Evolutionary conservation across 1,140 invertebrate species (phyloP).

Genomic region (Pantala flavescens): DNA sequence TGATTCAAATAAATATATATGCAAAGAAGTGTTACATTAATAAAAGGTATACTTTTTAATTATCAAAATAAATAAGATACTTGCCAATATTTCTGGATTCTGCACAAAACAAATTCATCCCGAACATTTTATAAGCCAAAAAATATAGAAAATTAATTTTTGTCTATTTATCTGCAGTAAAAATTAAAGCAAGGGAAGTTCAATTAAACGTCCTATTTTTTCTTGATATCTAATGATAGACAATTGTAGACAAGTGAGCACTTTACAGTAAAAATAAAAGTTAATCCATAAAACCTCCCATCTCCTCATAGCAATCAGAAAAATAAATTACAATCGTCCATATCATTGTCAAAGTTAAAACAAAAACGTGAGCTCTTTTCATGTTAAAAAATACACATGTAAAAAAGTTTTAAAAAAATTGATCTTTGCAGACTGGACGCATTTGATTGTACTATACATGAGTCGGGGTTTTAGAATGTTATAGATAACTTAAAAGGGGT

Average conservation of each 20-base stretch:
- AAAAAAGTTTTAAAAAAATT: background rate
- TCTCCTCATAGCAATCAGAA: background rate
- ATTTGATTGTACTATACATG: background rate
- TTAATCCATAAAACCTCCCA: background rate
- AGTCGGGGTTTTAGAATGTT: background rate
- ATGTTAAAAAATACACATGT: background rate
- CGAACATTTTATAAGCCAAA: too few species aligned
- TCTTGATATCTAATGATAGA: too few species aligned
- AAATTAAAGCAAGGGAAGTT: background rate
- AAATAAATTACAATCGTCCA: too few species aligned
- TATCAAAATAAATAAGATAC: too few species aligned
- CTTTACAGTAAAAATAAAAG: background rate
- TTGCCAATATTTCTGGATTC: too few species aligned
- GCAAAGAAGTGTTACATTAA: too few species aligned
- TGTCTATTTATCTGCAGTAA: too few species aligned
- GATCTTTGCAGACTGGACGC: constrained; percentile 3
- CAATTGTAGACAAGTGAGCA: background rate
- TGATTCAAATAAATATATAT: too few species aligned
- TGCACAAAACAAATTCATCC: too few species aligned
- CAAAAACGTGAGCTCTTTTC: background rate
- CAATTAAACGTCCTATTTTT: too few species aligned
- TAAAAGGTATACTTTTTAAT: too few species aligned
- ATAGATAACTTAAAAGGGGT: background rate
- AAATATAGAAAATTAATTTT: too few species aligned
- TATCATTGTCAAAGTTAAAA: background rate